Percentiles rank a stretch among this genome's conserved stretches.
These are phyloP conservation scores for Sarcophaga peregrina DNA, from an alignment of 1,140 invertebrate genomes.

Conservation along the genomic window DNA sequence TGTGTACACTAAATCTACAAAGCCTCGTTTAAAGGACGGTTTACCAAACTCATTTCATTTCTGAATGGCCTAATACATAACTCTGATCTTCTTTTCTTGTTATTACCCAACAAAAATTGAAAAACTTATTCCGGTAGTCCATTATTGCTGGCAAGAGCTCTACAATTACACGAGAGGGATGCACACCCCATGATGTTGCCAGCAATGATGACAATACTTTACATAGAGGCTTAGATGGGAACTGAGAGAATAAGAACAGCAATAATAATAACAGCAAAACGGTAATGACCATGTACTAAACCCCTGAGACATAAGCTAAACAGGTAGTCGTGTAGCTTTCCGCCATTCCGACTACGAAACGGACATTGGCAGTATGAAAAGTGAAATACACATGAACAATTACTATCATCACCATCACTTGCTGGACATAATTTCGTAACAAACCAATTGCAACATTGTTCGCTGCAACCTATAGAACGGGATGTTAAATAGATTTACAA, in stretches of 20 bases:
- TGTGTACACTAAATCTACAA: too few relatives aligned
- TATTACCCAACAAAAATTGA: too few relatives aligned
- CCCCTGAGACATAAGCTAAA: constrained; percentile 44
- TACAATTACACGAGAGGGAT: constrained; percentile 61
- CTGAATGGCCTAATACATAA: too few relatives aligned
- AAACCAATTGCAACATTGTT: too few relatives aligned
- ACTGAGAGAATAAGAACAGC: constrained; percentile 47
- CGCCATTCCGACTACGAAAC: constrained; percentile 63
- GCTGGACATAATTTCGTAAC: too few relatives aligned
- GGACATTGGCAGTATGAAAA: constrained; percentile 58
- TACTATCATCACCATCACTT: neutral
- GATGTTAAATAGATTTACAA: too few relatives aligned
- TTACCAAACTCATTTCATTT: too few relatives aligned
- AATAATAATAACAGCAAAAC: constrained; percentile 44
- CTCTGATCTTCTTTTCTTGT: too few relatives aligned
- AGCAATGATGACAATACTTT: constrained; percentile 56
- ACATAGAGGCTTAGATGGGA: constrained; percentile 41
- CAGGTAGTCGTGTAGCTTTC: constrained; percentile 58
- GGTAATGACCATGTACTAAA: constrained; percentile 27
- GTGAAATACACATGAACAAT: constrained; percentile 47
- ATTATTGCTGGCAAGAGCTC: constrained; percentile 49
- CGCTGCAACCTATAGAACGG: too few relatives aligned
- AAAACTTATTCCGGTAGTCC: constrained; percentile 52
- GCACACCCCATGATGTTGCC: constrained; percentile 51
- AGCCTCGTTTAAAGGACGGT: too few relatives aligned